Conservation (phyloP, 2,797 vertebrate species). For the Catostomus latipinnis region DNA sequence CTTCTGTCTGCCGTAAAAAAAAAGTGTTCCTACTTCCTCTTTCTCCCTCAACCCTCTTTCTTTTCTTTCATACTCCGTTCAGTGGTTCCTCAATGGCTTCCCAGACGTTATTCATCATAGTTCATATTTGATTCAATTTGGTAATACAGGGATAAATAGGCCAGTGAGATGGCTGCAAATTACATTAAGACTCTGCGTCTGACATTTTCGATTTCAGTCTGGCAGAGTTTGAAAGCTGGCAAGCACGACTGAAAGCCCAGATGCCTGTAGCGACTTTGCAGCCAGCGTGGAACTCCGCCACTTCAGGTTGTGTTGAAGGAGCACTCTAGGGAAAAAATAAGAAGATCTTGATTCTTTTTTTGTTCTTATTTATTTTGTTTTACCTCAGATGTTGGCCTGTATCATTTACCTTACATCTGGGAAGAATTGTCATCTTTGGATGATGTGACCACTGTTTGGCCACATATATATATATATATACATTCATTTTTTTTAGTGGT, state of each 20-base stretch:
- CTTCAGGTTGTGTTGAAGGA: slow-evolving; percentile 77
- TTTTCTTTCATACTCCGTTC: slow-evolving; percentile 14
- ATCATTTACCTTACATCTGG: slow-evolving; percentile 37
- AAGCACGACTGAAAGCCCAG: slow-evolving; percentile 66
- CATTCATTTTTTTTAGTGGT: too few species aligned
- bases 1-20: slow-evolving; percentile 4
- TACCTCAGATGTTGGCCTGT: slow-evolving; percentile 21
- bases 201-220: slow-evolving; percentile 78
- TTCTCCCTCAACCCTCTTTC: slow-evolving; percentile 8
- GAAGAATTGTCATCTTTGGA: slow-evolving; percentile 44
- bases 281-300: slow-evolving; percentile 53
- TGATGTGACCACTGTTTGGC: slow-evolving; percentile 31
- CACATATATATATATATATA: too few species aligned
- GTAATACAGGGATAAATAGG: slow-evolving; percentile 62
- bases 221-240: slow-evolving; percentile 64
- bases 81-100: slow-evolving; percentile 38
- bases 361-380: slow-evolving; percentile 27
- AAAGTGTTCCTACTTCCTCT: slow-evolving; percentile 32
- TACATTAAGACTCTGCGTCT: slow-evolving; percentile 69
- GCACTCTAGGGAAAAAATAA: slow-evolving; percentile 40
- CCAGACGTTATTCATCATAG: slow-evolving; percentile 50
- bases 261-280: slow-evolving; percentile 68
- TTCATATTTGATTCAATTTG: slow-evolving; percentile 55
- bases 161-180: slow-evolving; percentile 62
- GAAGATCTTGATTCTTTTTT: slow-evolving; percentile 1